Base-by-base conservation (phyloP, 92 coral and sea anemone species). In the Muricea muricata region DNA sequence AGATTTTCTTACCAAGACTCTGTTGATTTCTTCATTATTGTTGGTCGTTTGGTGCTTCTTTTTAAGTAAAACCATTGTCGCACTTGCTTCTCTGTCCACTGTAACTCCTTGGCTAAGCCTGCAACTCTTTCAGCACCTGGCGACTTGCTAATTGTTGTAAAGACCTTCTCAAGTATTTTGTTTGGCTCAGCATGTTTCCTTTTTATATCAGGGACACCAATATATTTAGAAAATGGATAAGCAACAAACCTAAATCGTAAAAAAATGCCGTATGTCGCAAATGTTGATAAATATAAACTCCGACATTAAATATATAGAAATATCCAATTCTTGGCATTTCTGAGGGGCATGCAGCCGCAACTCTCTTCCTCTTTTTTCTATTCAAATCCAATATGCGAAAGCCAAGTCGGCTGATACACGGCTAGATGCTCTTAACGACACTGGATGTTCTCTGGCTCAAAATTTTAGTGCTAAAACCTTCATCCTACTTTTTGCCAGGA, bases 91-190 rank as follows among this genome's bases (percentile, higher is more conserved):
- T 87, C 84, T 35, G 95, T 85, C 99, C 99, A 96, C 60, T 95
- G 94, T 46, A 96, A 94, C 70, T 96, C 98, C 75, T 96, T 96
- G 69, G 99, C 94, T 46, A 96, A 73, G 34, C 99, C 99, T 60
- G 81, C 88, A 12, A 94, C 86, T 69, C 98, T 82, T 12, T 96
- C 99, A 50, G 86, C 84, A 86, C 88, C 90, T 17, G 99, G 99
- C 47, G 84, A 88, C 57, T 86, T 92, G 63, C 89, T 93, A 70
- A 96, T 96, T 57, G 98, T 96, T 58, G 91, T 93, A 82, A 91
- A 96, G 40, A 96, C 99, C 58, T 91, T 94, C 68, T 96, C 99
- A 86, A 97, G 94, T 82, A 96, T 92, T 63, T 92, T 94, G 65
- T 96, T 90, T 2, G 94, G 93, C 65, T 84, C 91, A 58, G 93